These are phyloP conservation scores for Pemphigus obesinymphae DNA, from an alignment of 1,140 invertebrate species.

Conservation along the genomic window DNA sequence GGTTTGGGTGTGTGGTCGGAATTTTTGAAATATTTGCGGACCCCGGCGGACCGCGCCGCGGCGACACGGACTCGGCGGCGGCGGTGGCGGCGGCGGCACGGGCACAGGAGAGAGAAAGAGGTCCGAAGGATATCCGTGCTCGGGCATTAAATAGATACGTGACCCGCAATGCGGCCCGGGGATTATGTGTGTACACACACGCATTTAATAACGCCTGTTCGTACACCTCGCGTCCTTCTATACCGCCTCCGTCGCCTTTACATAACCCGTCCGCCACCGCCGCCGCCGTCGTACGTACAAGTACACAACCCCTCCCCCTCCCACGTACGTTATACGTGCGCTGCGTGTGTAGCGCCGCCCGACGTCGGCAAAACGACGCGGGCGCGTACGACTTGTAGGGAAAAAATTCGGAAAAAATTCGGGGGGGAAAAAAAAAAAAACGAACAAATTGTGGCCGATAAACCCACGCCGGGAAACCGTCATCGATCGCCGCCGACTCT, in stretches of 20 bases:
- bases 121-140: constrained; percentile 41
- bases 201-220: constrained; percentile 30
- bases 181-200: constrained; percentile 27
- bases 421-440: background rate
- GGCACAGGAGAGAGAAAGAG: background rate
- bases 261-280: background rate
- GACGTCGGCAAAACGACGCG: too few relatives aligned
- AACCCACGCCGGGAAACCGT: too few relatives aligned
- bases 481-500: too few relatives aligned
- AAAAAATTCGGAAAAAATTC: too few relatives aligned
- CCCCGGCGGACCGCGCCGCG: background rate
- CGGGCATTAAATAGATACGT: constrained; percentile 40
- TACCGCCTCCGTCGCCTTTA: background rate
- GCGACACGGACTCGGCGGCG: background rate
- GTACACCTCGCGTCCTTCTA: background rate
- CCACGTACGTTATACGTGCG: background rate
- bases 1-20: constrained; percentile 24
- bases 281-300: background rate
- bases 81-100: background rate
- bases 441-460: too few relatives aligned
- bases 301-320: background rate
- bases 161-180: constrained; percentile 37
- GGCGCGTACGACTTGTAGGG: too few relatives aligned
- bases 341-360: background rate
- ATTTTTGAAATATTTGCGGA: constrained; percentile 37